Conservation (phyloP, 2,797 vertebrate genomes). For the Emydoidea blandingii region DNA sequence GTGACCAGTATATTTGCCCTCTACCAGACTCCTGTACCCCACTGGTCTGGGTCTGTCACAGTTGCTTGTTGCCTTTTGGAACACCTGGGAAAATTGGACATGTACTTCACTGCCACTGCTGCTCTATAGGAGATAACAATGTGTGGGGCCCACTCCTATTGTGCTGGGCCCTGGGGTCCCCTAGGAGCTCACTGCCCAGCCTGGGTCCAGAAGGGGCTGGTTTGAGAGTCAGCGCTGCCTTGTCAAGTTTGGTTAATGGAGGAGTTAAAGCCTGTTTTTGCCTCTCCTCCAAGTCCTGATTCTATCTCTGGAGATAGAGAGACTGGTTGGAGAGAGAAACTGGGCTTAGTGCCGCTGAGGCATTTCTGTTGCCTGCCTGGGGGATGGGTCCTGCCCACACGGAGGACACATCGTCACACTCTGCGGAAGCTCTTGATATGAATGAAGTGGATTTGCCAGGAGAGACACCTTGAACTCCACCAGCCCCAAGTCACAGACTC, state of each 20-base stretch:
- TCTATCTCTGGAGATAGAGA: not conserved
- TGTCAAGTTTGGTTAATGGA: not conserved
- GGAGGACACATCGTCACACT: not conserved
- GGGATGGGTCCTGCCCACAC: not conserved
- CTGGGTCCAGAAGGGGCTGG: not conserved
- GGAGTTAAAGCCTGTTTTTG: not conserved
- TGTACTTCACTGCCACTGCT: not conserved
- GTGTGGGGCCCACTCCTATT: not conserved
- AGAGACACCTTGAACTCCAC: not conserved
- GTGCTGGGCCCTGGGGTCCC: not conserved
- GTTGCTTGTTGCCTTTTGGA: not conserved
- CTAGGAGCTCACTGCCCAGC: not conserved
- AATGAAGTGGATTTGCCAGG: not conserved
- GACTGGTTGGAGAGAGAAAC: not conserved
- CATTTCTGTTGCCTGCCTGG: not conserved
- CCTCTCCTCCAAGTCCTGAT: not conserved
- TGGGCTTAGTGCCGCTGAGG: not conserved
- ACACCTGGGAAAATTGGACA: fast-evolving
- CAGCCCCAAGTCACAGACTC: too few species aligned
- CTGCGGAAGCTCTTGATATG: not conserved
- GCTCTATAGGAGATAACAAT: not conserved
- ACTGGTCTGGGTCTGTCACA: too few species aligned
- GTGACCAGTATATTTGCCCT: too few species aligned
- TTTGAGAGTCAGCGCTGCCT: not conserved
- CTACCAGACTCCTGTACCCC: too few species aligned